These are phyloP conservation scores for Triops longicaudatus DNA, from an alignment of 1,140 invertebrate species.

Conservation along the genomic window DNA sequence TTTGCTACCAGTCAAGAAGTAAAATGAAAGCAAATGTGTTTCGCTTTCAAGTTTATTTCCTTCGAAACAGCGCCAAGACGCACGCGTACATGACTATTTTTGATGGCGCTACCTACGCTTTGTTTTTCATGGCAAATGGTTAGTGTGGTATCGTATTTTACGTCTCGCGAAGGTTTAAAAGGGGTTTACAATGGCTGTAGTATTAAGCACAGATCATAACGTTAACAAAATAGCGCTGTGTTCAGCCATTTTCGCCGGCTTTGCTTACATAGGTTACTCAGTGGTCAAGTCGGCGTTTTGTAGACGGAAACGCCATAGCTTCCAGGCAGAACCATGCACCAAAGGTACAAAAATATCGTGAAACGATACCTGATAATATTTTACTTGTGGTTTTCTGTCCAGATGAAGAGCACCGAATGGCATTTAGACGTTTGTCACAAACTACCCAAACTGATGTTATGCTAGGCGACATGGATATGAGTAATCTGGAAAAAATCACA, in stretches of 20 bases:
- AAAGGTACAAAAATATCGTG: constrained; percentile 10
- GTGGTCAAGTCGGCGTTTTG: constrained; percentile 46
- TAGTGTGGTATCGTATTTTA: too few species aligned
- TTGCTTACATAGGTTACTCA: constrained; percentile 48
- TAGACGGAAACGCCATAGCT: constrained; percentile 37
- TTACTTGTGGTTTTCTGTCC: constrained; percentile 37
- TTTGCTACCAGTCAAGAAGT: neutral
- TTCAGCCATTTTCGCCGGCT: constrained; percentile 47
- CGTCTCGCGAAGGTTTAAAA: neutral
- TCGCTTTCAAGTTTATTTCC: neutral
- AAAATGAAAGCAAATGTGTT: neutral
- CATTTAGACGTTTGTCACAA: constrained; percentile 44
- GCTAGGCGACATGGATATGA: constrained; percentile 42
- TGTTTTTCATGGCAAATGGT: neutral
- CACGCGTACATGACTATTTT: neutral
- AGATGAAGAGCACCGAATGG: constrained; percentile 39
- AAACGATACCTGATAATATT: constrained; percentile 15
- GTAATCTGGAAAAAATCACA: constrained; percentile 37
- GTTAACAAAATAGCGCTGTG: constrained; percentile 42
- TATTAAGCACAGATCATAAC: constrained; percentile 21
- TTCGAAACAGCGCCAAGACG: neutral
- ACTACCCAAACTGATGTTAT: constrained; percentile 47
- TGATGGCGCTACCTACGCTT: neutral
- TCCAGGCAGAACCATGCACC: constrained; percentile 23
- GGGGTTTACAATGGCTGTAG: neutral